These are phyloP conservation scores for Lucilia sericata DNA, from an alignment of 1,140 invertebrate species.

Conservation along the genomic window DNA sequence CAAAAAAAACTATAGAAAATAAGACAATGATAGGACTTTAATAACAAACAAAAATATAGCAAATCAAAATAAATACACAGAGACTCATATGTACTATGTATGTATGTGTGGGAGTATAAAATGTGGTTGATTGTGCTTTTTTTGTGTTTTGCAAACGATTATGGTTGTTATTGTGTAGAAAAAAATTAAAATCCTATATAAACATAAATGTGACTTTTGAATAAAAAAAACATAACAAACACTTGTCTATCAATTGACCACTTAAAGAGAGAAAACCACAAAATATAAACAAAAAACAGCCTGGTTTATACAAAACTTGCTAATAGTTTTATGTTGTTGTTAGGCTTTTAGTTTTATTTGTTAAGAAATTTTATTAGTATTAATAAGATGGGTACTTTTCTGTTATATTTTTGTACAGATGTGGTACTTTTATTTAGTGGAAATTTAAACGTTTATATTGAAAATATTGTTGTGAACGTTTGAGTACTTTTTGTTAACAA, in stretches of 20 bases:
- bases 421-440: too few species aligned
- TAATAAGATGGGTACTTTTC: too few species aligned
- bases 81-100: neutral
- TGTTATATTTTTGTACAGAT: too few species aligned
- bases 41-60: neutral
- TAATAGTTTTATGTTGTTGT: too few species aligned
- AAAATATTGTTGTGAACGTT: too few species aligned
- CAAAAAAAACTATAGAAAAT: neutral
- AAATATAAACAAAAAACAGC: neutral
- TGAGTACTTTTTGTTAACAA: too few species aligned
- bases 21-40: slow-evolving; percentile 15
- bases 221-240: neutral
- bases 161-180: neutral
- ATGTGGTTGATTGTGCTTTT: neutral
- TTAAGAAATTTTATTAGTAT: too few species aligned
- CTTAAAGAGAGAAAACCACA: slow-evolving; percentile 4
- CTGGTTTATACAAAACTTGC: too few species aligned
- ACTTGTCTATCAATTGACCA: slow-evolving; percentile 29
- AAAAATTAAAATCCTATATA: neutral
- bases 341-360: too few species aligned
- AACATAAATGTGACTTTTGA: neutral
- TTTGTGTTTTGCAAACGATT: neutral
- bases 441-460: too few species aligned
- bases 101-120: too few species aligned
- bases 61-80: neutral